Percentiles rank a stretch among this genome's conserved stretches.
phyloP scores from a whole-genome alignment of 2,797 vertebrate genomes.

The Falco columbarius region DNA sequence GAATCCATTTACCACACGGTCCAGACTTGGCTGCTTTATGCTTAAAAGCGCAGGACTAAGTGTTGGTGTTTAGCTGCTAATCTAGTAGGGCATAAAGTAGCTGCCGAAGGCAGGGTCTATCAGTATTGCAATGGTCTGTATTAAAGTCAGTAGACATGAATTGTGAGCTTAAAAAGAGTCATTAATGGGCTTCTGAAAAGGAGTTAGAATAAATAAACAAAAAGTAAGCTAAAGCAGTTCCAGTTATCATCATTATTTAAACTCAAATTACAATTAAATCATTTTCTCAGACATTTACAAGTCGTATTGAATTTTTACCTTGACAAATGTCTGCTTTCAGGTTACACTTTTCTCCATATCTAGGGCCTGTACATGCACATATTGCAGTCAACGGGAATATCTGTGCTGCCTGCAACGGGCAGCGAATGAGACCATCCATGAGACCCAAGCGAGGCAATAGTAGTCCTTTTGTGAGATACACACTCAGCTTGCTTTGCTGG shows the following conservation, averaged over 20 bases:
- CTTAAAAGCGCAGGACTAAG: neutral
- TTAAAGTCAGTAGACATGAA: neutral
- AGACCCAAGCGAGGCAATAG: neutral
- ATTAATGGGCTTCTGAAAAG: neutral
- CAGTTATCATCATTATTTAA: constrained; percentile 18
- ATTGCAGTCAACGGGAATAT: neutral
- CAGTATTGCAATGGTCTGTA: neutral
- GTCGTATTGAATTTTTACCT: neutral
- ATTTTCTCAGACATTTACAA: neutral
- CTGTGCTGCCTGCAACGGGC: neutral
- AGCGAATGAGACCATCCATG: neutral
- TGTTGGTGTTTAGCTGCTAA: neutral
- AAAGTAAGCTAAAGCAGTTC: neutral
- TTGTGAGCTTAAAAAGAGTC: neutral
- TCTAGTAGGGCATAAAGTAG: neutral
- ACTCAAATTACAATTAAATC: neutral
- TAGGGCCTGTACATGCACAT: neutral
- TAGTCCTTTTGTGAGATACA: neutral
- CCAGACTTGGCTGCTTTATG: neutral
- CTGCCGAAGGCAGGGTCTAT: neutral
- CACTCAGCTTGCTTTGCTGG: neutral
- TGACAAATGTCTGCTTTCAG: constrained; percentile 6
- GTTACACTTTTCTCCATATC: neutral
- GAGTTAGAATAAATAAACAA: neutral
- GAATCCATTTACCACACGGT: neutral